Evolutionary conservation across 2,888 invertebrate genomes (phyloP), one percentile per base, ranked within the genome.

Genomic region (Euzophera pinguis): DNA sequence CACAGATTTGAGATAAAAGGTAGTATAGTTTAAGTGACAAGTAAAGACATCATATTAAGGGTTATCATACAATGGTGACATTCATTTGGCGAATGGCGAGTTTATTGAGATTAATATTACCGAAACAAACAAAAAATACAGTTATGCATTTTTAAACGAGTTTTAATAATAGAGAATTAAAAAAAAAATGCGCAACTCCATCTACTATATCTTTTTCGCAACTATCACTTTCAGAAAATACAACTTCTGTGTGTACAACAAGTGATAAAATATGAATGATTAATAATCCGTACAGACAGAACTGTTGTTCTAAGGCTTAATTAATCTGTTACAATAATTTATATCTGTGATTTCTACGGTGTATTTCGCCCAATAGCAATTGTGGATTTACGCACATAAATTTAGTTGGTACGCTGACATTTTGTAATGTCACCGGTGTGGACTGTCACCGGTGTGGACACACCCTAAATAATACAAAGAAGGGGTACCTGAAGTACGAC

Each of bases 1-100:
- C 73, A 63, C 71, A 71, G 75, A 76, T 73, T 55, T 47, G 50
- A 71, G 70, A 69, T 73, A 68, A 63, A 42, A 37, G 35, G 13
- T n/a, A 34, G 43, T 35, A 37, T 35, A 61, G 64, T 62, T 62
- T 56, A 69, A 70, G 65, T 67, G 66, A 70, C 69, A 66, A 65
- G 58, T 47, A 60, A 49, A 65, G 69, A 68, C 65, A 61, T 69
- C 67, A 66, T 54, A 67, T 55, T 68, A 64, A 65, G 42, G 41
- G 27, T n/a, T 17, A 32, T n/a, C 5, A 17, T 9, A 42, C 34
- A 42, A 12, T 34, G 10, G 22, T 47, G 34, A n/a, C 16, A 29
- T 27, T 22, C 0, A 22, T 22, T 32, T 9, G 2, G 2, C 7
- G 32, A 8, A 32, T 7, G 22, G 22, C 22, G 22, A 22, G 22